These are phyloP conservation scores for Calosoma granatense DNA, from an alignment of 1,140 invertebrate genomes.

Conservation along the genomic window DNA sequence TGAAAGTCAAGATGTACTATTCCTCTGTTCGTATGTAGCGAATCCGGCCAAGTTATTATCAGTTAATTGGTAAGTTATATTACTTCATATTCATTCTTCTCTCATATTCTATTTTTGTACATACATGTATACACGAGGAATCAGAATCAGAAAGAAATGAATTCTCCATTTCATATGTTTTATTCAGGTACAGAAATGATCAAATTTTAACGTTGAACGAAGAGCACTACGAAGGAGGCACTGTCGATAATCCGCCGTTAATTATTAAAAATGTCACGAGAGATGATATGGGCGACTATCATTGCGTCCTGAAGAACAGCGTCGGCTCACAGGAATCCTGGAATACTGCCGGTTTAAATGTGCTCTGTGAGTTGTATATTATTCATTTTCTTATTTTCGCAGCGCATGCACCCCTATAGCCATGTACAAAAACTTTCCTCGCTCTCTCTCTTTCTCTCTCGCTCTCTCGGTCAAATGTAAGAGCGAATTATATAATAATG, in stretches of 20 bases:
- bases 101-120: not conserved
- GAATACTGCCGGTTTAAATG: slow-evolving; percentile 57
- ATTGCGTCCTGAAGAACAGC: slow-evolving; percentile 64
- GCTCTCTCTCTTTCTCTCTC: no score
- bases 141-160: no score
- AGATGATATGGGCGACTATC: slow-evolving; percentile 70
- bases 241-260: slow-evolving; percentile 57
- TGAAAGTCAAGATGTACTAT: slow-evolving; percentile 59
- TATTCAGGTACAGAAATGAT: slow-evolving; percentile 60
- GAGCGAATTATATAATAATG: no score
- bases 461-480: no score
- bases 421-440: no score
- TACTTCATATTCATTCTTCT: slow-evolving; percentile 3
- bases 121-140: not conserved
- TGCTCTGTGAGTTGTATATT: slow-evolving; percentile 63
- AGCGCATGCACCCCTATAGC: no score
- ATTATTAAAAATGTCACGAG: slow-evolving; percentile 65
- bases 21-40: slow-evolving; percentile 70
- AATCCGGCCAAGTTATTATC: slow-evolving; percentile 66
- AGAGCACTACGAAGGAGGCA: slow-evolving; percentile 64
- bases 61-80: slow-evolving; percentile 66
- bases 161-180: not conserved
- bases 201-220: slow-evolving; percentile 52
- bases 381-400: no score
- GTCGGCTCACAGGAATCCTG: slow-evolving; percentile 62